Evolutionary conservation across 1,140 invertebrate genomes (phyloP).

Genomic region (Drosophila grimshawi): DNA sequence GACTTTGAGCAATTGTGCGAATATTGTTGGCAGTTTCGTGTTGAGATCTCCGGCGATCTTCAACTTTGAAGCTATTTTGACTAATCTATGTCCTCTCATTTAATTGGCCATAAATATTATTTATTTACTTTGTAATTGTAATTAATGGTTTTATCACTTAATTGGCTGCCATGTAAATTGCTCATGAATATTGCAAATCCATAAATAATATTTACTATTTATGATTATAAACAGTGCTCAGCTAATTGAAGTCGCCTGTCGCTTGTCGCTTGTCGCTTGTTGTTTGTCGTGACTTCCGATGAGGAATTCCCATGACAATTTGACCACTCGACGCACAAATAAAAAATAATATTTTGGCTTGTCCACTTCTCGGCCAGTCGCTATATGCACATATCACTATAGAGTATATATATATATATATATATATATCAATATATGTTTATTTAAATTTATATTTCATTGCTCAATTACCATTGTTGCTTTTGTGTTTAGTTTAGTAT

Average conservation of each 20-base stretch:
- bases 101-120: slow-evolving; percentile 62
- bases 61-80: neutral
- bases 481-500: slow-evolving; percentile 22
- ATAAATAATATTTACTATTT: slow-evolving; percentile 38
- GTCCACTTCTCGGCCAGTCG: slow-evolving; percentile 12
- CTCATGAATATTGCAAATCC: slow-evolving; percentile 37
- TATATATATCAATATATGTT: slow-evolving; percentile 19
- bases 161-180: slow-evolving; percentile 47
- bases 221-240: neutral
- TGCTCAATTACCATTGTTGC: slow-evolving; percentile 34
- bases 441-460: slow-evolving; percentile 58
- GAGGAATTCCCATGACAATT: slow-evolving; percentile 23
- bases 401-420: slow-evolving; percentile 4
- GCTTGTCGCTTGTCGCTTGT: no score
- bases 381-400: slow-evolving; percentile 35
- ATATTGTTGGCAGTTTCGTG: slow-evolving; percentile 33
- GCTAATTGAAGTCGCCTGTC: slow-evolving; percentile 27
- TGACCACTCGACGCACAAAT: slow-evolving; percentile 39
- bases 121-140: neutral
- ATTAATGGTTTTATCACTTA: slow-evolving; percentile 31
- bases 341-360: slow-evolving; percentile 24
- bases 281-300: slow-evolving; percentile 20
- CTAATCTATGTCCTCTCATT: slow-evolving; percentile 33
- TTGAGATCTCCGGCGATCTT: slow-evolving; percentile 10
- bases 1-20: slow-evolving; percentile 73